Evolutionary conservation across 2,888 invertebrate genomes (phyloP).

Genomic region (Zygothrica quintamaculata): DNA sequence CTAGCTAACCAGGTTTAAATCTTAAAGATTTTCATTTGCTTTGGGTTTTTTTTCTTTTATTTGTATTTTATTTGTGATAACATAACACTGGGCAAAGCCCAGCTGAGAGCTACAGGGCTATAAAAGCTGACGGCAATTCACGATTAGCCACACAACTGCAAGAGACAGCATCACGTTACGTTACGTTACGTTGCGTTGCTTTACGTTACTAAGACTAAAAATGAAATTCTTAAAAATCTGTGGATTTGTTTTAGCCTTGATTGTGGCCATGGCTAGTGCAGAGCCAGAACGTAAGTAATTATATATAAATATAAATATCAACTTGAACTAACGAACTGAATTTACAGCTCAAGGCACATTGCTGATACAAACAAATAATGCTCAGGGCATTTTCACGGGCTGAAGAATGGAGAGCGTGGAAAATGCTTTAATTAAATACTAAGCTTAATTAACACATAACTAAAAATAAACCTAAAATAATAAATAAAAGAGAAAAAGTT

Average conservation of each 20-base stretch:
- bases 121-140: constrained; percentile 31
- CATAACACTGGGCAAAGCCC: constrained; percentile 35
- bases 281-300: constrained; percentile 47
- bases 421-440: background rate
- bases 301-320: constrained; percentile 1
- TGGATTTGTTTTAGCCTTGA: constrained; percentile 49
- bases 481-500: no score
- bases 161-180: constrained; percentile 4
- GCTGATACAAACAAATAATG: constrained; percentile 47
- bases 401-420: background rate
- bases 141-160: background rate
- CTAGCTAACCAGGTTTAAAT: background rate
- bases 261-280: constrained; percentile 57
- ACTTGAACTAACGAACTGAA: background rate
- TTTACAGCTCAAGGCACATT: constrained; percentile 40
- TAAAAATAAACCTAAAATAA: background rate
- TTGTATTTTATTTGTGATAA: constrained; percentile 25
- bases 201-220: no score
- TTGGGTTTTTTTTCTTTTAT: no score
- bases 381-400: constrained; percentile 40
- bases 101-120: constrained; percentile 19
- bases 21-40: constrained; percentile 24
- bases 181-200: no score
- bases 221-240: constrained; percentile 54
- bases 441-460: background rate